A percentile compares a stretch with the other conserved stretches of the same genome.
Evolutionary conservation across 2,113 vertebrate genomes (phyloP).

Genomic region (Mohoua ochrocephala): DNA sequence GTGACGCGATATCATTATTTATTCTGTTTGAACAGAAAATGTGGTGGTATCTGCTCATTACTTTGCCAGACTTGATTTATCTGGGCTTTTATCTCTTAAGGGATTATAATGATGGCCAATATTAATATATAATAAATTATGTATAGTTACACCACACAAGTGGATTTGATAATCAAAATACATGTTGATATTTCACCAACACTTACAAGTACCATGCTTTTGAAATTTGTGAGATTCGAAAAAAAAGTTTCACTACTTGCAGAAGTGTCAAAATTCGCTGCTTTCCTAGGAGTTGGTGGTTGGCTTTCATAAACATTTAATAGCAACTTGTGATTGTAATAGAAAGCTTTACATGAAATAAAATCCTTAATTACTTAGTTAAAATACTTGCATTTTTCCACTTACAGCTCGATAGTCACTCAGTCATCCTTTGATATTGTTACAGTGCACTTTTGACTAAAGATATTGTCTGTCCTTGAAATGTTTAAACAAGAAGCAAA

Average conservation of each 20-base stretch:
- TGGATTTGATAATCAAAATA: slow-evolving; percentile 5
- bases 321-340: not conserved
- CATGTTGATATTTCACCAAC: not conserved
- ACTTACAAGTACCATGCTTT: not conserved
- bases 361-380: not conserved
- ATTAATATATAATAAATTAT: slow-evolving; percentile 23
- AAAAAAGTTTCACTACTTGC: not conserved
- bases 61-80: slow-evolving; percentile 8
- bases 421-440: not conserved
- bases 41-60: not conserved
- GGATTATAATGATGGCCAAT: not conserved
- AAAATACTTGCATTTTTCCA: not conserved
- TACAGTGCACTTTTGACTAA: not conserved
- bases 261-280: not conserved
- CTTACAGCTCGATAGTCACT: rapidly evolving
- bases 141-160: not conserved
- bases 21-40: slow-evolving; percentile 10
- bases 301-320: not conserved
- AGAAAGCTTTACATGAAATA: not conserved
- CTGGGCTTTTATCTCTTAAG: slow-evolving; percentile 4
- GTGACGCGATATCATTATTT: not conserved
- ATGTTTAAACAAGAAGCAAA: not conserved
- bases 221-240: not conserved
- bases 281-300: not conserved
- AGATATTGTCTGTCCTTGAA: not conserved